A percentile compares a stretch with the other conserved stretches of the same genome.
These are phyloP conservation scores for Lophura nycthemera DNA, from an alignment of 2,113 vertebrate genomes.

Conservation along the genomic window DNA sequence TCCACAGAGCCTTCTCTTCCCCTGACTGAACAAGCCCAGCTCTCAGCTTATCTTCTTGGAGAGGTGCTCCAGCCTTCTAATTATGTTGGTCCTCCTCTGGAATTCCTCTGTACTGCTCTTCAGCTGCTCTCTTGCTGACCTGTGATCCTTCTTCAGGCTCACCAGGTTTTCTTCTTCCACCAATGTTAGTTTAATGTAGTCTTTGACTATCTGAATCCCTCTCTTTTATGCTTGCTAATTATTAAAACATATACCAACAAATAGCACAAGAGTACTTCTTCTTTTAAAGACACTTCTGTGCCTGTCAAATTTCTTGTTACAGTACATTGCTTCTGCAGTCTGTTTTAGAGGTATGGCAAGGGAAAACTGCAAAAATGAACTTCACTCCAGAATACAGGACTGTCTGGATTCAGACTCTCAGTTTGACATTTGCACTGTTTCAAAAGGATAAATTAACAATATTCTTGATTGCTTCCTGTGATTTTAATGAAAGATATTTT, in stretches of 20 bases:
- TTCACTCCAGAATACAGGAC: background rate
- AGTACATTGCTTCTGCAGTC: background rate
- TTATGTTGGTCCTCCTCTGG: background rate
- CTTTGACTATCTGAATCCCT: background rate
- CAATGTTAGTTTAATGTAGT: background rate
- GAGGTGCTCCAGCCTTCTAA: background rate
- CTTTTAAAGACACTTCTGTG: background rate
- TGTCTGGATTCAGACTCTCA: background rate
- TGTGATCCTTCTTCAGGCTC: background rate
- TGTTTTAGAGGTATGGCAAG: background rate
- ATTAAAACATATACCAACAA: background rate
- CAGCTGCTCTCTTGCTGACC: background rate
- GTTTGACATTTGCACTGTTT: background rate
- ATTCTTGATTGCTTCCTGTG: conserved; percentile 50
- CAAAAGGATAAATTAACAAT: conserved; percentile 32
- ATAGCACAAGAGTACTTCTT: background rate
- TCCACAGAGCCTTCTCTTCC: background rate
- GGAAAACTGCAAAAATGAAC: background rate
- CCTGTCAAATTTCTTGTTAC: background rate
- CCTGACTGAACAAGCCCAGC: background rate
- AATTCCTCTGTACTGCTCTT: background rate
- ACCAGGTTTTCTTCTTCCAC: background rate
- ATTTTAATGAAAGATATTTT: conserved; percentile 68
- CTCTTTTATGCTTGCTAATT: background rate
- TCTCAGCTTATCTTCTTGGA: background rate